Base-by-base conservation (phyloP, 2,888 invertebrate genomes). In the Nematopogon swammerdamellus region DNA sequence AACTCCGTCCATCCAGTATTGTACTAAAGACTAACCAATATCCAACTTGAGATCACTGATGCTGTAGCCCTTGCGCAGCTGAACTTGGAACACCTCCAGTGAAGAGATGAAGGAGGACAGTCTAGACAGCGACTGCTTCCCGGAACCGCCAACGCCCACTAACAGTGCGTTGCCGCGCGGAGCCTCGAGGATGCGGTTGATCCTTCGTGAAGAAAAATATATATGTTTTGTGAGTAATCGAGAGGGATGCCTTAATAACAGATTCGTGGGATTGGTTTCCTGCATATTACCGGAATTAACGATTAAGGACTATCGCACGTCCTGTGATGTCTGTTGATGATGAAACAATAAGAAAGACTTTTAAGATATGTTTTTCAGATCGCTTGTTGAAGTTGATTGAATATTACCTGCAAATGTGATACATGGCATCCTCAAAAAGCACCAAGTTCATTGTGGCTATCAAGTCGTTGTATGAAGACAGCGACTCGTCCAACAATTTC, bases 71-170 rank as follows among this genome's bases (percentile, higher is more conserved):
- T 94, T 95, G 49, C 87, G 85, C n/a, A 97, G 75, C 55, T 95
- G 93, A 42, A 97, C 85, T 80, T 96, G 96, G 69, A 95, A 96
- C 1, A 96, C 94, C 68, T 97, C 96, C 46, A 96, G 81, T 0
- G 90, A 86, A 4, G 95, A 92, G 52, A 97, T 94, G 64, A 91
- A 97, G 0, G 95, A 88, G 0, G 97, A 89, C 17, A 97, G 76
- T 49, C 95, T 81, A 0, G 95, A 91, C 44, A 97, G 75, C 3
- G 94, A 94, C 69, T 97, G 96, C 65, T 96, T 96, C 47, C 97
- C 97, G 50, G 93, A 94, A 29, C 97, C 97, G 43, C 97, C 97
- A 0, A 97, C 97, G 19, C 97, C 97, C 18, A 97, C 90, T 16
- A 97, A 72, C 19, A 97, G 73, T 0, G 95, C 96, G 65, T 97